These are phyloP conservation scores for Tragelaphus scriptus DNA, from an alignment of 2,113 vertebrate species.

Conservation along the genomic window DNA sequence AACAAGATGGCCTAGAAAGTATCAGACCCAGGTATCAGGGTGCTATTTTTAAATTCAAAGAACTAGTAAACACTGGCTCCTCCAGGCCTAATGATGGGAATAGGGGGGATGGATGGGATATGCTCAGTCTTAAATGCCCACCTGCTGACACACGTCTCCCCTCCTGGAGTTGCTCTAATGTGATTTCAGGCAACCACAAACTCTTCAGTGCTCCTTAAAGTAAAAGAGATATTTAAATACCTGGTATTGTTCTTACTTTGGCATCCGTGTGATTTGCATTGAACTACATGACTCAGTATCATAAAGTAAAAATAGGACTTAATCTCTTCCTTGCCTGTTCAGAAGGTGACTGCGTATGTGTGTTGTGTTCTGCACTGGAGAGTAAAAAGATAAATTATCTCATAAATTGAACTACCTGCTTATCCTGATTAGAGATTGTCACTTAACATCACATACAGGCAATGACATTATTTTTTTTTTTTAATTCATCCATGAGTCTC, in stretches of 20 bases:
- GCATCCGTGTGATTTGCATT: constrained; percentile 72
- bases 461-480: constrained; percentile 47
- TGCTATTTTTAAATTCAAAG: constrained; percentile 34
- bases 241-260: constrained; percentile 70
- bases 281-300: constrained; percentile 74
- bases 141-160: constrained; percentile 33
- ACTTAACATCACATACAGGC: constrained; percentile 43
- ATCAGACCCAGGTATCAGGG: neutral
- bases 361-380: constrained; percentile 54
- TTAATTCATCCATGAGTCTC: constrained; percentile 37
- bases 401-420: constrained; percentile 68
- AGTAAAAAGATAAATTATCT: constrained; percentile 60
- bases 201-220: constrained; percentile 43
- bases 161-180: constrained; percentile 33
- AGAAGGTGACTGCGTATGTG: constrained; percentile 60
- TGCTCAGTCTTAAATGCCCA: neutral
- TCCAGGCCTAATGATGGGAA: neutral
- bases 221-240: constrained; percentile 64
- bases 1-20: constrained; percentile 2
- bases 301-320: constrained; percentile 75
- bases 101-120: neutral
- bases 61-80: neutral
- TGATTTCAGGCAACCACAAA: constrained; percentile 42
- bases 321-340: constrained; percentile 63
- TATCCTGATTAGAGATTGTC: constrained; percentile 44